A percentile compares a stretch with the other conserved stretches of the same genome.
phyloP scores from a whole-genome alignment of 2,113 vertebrate genomes.

The Gymnobelideus leadbeateri region DNA sequence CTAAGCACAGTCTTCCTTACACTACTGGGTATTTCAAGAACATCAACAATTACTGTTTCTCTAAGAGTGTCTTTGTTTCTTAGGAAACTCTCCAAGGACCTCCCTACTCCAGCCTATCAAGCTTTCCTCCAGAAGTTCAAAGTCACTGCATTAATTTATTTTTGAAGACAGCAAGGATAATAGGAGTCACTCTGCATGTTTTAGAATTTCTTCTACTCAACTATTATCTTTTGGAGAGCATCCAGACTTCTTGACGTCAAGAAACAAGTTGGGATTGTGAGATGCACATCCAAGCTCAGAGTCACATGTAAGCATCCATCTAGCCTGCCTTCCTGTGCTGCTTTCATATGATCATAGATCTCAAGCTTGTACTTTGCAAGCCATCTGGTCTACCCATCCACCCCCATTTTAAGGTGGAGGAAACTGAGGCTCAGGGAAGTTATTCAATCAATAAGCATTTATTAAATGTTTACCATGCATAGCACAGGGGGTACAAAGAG shows the following conservation, averaged over 20 bases:
- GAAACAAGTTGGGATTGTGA: not conserved
- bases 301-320: not conserved
- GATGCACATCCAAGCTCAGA: not conserved
- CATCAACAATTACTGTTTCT: conserved; percentile 38
- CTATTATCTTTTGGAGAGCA: conserved; percentile 27
- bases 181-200: conserved; percentile 22
- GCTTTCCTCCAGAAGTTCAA: conserved; percentile 13
- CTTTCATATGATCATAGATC: not conserved
- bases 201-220: conserved; percentile 41
- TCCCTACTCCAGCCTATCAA: not conserved
- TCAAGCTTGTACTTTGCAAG: not conserved
- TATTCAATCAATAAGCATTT: not conserved
- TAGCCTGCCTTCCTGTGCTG: not conserved
- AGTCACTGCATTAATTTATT: conserved; percentile 19
- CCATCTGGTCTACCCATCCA: not conserved
- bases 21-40: conserved; percentile 37
- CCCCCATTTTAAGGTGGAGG: not conserved
- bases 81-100: conserved; percentile 29
- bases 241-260: conserved; percentile 13
- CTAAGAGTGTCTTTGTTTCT: conserved; percentile 33
- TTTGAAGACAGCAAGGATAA: conserved; percentile 18
- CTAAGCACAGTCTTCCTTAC: not conserved
- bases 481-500: not conserved
- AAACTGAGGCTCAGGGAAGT: not conserved
- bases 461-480: not conserved